phyloP scores from a whole-genome alignment of 2,113 vertebrate species.

The Leptodactylus fuscus region DNA sequence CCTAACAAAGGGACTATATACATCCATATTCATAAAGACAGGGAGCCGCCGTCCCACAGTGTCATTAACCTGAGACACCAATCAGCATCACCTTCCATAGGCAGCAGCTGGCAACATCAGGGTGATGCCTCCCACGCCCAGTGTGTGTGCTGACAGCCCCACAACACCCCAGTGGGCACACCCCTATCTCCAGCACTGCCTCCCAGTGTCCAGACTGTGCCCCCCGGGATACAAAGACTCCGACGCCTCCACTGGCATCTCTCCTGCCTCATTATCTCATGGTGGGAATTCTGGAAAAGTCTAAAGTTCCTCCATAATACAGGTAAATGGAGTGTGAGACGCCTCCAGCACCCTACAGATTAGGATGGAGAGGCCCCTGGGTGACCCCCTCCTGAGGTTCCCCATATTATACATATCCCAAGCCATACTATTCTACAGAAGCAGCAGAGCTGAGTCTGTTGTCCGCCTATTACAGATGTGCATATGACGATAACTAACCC shows the following conservation, averaged over 20 bases:
- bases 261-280: background rate
- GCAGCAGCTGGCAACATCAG: conserved; percentile 14
- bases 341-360: background rate
- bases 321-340: background rate
- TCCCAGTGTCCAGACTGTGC: background rate
- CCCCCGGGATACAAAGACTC: conserved; percentile 19
- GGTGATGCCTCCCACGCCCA: conserved; percentile 28
- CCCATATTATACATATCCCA: background rate
- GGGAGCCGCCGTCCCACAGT: background rate
- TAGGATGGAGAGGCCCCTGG: background rate
- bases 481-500: too few species aligned
- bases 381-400: too few species aligned
- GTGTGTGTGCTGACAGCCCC: too few species aligned
- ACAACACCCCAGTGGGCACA: background rate
- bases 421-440: background rate
- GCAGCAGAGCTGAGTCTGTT: background rate
- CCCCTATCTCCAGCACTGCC: background rate
- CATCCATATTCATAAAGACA: conserved; percentile 52
- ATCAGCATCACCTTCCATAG: background rate
- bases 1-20: conserved; percentile 32
- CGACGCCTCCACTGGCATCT: background rate
- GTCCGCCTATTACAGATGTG: background rate
- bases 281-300: background rate
- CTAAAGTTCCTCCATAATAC: background rate
- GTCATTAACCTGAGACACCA: conserved; percentile 47